Evolutionary conservation across 2,113 vertebrate species (phyloP), one percentile per base, ranked within the genome.

Genomic region (Sterrhoptilus dennistouni): DNA sequence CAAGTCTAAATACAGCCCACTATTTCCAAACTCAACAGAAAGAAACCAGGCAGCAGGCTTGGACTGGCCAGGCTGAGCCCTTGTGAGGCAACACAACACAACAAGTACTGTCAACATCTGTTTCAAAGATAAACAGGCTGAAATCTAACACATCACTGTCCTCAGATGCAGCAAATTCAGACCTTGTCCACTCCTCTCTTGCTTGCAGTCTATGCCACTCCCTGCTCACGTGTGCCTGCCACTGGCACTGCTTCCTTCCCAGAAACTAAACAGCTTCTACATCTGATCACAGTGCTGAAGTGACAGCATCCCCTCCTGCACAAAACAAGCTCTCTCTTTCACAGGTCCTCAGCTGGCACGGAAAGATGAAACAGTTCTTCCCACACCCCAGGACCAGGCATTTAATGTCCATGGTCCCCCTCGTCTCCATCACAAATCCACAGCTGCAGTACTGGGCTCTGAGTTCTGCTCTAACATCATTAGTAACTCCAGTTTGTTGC

Each of bases 191-290:
- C 64, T 49, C 42, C 63, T 42, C 71, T 69, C 49, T n/a, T 42
- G 60, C 65, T 75, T 5, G 10, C 64, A 89, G 78, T 5, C 70
- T 50, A 0, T 11, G 13, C 42, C 78, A 4, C 44, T 79, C 57
- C 49, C 70, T 49, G 78, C 74, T 79, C 60, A n/a, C 22, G 4
- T 0, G 9, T 3, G 0, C 19, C 31, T 1, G 3, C 61, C 27
- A 4, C 20, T 29, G 59, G 75, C 63, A 15, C 28, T 40, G 68
- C 80, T 79, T 20, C 14, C 71, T 27, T 79, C 56, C 40, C 70
- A 76, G 57, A 68, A 35, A 79, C 17, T 27, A 44, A 6, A 59
- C 33, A 82, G 53, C 57, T 71, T 17, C 52, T 20, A 36, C 28
- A 38, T 10, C 42, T 60, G 66, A 76, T 52, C 2, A 0, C 40